Percentiles rank a stretch among this genome's conserved stretches.
Evolutionary conservation across 2,888 invertebrate species (phyloP).

Genomic region (Zonitis immaculata): DNA sequence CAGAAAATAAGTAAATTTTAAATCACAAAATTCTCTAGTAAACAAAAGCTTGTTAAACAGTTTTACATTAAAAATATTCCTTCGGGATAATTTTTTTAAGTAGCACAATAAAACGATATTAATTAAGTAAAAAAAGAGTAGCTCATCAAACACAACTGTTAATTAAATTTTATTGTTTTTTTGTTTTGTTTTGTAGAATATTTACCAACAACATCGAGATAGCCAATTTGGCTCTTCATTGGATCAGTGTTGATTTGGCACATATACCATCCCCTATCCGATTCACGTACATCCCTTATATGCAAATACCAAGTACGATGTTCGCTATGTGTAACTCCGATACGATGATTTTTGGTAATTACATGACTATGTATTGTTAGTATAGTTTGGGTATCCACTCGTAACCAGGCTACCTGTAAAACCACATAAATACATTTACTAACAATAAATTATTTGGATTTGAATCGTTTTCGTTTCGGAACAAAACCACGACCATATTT

Average conservation of each 20-base stretch:
- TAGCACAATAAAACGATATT: not conserved
- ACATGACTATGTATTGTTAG: constrained; percentile 84
- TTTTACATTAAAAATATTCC: not conserved
- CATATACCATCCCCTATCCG: constrained; percentile 81
- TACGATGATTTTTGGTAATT: constrained; percentile 85
- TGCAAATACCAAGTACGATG: constrained; percentile 77
- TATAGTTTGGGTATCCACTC: constrained; percentile 86
- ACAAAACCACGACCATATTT: constrained; percentile 11
- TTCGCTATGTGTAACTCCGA: constrained; percentile 74
- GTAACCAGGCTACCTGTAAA: constrained; percentile 81
- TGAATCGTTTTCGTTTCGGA: constrained; percentile 10
- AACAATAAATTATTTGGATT: constrained; percentile 6
- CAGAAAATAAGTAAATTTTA: not conserved
- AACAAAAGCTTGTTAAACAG: constrained; percentile 1
- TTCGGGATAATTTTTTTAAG: constrained; percentile 1
- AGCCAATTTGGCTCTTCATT: constrained; percentile 66
- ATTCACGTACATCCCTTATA: constrained; percentile 71
- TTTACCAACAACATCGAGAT: constrained; percentile 63
- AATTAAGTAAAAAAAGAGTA: constrained; percentile 1
- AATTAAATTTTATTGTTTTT: not conserved
- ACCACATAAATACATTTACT: constrained; percentile 16
- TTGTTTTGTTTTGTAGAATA: too few relatives aligned
- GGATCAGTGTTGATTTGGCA: constrained; percentile 73
- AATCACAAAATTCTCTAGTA: not conserved
- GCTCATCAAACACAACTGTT: not conserved